Evolutionary conservation across 2,113 vertebrate genomes (phyloP), one percentile per base, ranked within the genome.

Genomic region (Alosa alosa): DNA sequence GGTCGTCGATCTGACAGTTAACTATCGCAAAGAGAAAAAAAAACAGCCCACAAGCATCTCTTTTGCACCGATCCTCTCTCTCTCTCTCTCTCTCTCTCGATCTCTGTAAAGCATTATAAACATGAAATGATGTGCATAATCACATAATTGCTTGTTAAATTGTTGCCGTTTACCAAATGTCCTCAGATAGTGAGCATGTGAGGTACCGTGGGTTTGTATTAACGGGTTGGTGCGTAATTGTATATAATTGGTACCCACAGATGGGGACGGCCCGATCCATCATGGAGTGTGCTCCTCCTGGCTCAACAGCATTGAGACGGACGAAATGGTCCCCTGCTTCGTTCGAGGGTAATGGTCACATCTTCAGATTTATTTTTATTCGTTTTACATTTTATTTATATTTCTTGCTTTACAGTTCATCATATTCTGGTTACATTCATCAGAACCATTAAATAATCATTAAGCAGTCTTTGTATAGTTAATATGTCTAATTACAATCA

Each of bases 221-320:
- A 86, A 78, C 90, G 88, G 85, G 3, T 41, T 81, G 83, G 57
- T 41, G 68, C 45, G 64, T 83, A 68, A 86, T 72, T 85, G 46
- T 60, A 78, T 90, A 86, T 90, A 86, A 92, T 91, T 87, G 88
- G 6, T 81, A 52, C 84, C 89, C 87, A 84, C 92, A 99, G 98
- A 97, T 82, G 98, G 97, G 87, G 95, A 94, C 88, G 98, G 98
- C 36, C 96, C 98, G 0, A 88, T 98, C 75, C 98, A 99, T 91
- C 98, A 99, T 0, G 98, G 98, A 5, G 98, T 99, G 87, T 99
- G 98, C 89, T 99, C 98, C 11, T 99, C 98, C 6, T 99, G 98
- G 98, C 97, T 99, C 89, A 99, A 97, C 90, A 95, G 94, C 89
- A 96, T 99, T 91, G 97, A 97, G 88, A 88, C 94, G 0, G 97